Base-by-base conservation (phyloP, 1,140 invertebrate species). In the Drosophila parvula region DNA sequence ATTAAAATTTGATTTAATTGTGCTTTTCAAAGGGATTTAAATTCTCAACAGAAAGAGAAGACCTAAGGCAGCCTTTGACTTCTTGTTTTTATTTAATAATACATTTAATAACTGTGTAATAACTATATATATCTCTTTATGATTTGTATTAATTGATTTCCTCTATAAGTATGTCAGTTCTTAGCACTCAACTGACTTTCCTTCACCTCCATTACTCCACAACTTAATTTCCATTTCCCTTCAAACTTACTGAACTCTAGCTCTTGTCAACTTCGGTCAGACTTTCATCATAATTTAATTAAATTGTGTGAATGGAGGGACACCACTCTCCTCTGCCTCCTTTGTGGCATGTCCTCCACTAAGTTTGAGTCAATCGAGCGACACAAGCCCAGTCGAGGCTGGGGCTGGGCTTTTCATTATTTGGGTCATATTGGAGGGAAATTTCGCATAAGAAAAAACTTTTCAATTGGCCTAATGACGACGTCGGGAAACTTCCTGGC, bases 251-350 rank as follows among this genome's bases (percentile, higher is more conserved):
- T 36, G 8, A 30, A 18, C 34, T 70, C 16, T 56, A 28, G 28
- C 40, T 71, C 53, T 36, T 71, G 53, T 71, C 65, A 71, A 48
- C 51, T 59, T 50, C 1, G 34, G 34, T 6, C 18, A 58, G 77
- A 69, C 59, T 65, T 62, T 59, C 59, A 65, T 58, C 61, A 71
- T 68, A 84, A 80, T 83, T 83, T 84, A 84, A 83, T 83, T 83
- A 79, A 82, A 82, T 82, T 84, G 76, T 41, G 70, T 78, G 80
- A 71, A 79, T 67, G 75, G 5, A 16, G 51, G 51, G 30, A 48
- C 53, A 34, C 36, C 50, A 6, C 8, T 28, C 28, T 4, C 61
- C 41, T 1, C 4, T 1, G 5, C 18, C 12, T 5, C 27, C 40
- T 4, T 34, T 69, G 68, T 70, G 67, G 68, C 40, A 6, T 48